Evolutionary conservation across 2,797 vertebrate genomes (phyloP), one percentile per base, ranked within the genome.

Genomic region (Schizopygopsis pylzovi): DNA sequence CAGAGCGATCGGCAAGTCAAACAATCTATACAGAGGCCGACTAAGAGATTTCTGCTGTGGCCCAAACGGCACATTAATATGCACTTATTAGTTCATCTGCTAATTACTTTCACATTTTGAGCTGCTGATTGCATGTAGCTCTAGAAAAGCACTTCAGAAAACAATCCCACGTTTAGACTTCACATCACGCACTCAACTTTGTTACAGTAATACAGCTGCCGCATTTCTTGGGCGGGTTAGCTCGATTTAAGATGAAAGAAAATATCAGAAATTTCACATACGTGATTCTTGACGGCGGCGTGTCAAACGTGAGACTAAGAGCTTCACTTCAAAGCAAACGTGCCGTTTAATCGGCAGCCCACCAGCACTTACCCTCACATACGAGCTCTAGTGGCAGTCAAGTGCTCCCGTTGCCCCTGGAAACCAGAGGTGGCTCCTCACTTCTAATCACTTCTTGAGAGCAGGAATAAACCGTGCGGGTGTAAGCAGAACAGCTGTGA

Each of bases 361-460:
- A 43, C 70, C 72, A 71, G 85, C 83, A 81, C 87, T 87, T 85
- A 75, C 65, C 39, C 41, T 80, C 83, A 83, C 61, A 78, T 65
- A 81, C 15, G n/a, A 65, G 68, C 59, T 79, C 70, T 49, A 49
- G 59, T 33, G 68, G 65, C 85, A 86, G 87, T 85, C 76, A 79
- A 85, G 82, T 81, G 85, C 78, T 80, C 73, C 83, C 10, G 89
- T 89, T 89, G 89, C 87, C 89, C 89, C 82, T 89, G 87, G 89
- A 89, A 89, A 88, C 89, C 81, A 83, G 87, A 88, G 80, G 85
- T 54, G 85, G 84, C 77, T 68, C 47, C 52, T 2, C 25, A 76
- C 75, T 25, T 76, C 68, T 52, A 52, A 61, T 68, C 83, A 28
- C 82, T 79, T 72, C 67, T 73, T 20, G 45, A 68, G 71, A 82